These are phyloP conservation scores for Eolophus roseicapilla DNA, from an alignment of 2,113 vertebrate species.

Conservation along the genomic window DNA sequence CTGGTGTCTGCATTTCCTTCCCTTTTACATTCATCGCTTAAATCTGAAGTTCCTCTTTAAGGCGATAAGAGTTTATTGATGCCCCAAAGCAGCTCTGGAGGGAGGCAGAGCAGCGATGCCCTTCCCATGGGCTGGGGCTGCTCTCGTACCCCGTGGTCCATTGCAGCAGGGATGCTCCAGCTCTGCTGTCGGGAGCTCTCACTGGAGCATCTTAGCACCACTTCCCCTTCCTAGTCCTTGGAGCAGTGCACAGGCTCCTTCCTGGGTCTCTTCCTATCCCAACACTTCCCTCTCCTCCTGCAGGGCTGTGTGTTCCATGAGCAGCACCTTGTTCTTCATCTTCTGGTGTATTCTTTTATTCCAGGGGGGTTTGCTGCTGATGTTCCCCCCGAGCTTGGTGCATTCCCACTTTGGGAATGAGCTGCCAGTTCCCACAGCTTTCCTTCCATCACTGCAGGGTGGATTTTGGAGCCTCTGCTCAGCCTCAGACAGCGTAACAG, in stretches of 20 bases:
- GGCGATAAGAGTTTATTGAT: accelerated
- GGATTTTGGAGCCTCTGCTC: background rate
- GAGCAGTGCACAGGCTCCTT: background rate
- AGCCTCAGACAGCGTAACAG: background rate
- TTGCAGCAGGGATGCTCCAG: background rate
- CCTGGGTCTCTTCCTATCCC: background rate
- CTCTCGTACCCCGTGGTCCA: accelerated
- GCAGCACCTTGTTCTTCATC: background rate
- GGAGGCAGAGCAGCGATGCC: accelerated
- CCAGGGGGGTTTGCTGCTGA: background rate
- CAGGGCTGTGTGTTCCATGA: background rate
- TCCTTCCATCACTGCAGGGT: background rate
- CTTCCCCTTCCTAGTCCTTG: background rate
- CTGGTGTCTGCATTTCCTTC: background rate
- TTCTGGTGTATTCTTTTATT: background rate
- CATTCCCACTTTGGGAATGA: background rate
- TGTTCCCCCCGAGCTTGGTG: background rate
- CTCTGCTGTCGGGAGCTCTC: background rate
- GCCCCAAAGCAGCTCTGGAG: background rate
- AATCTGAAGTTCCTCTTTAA: background rate
- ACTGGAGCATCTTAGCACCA: accelerated
- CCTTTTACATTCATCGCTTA: background rate
- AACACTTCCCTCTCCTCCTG: background rate
- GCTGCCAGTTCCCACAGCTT: background rate
- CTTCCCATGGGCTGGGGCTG: accelerated